Evolutionary conservation across 2,797 vertebrate species (phyloP).

Genomic region (Galago senegalensis): DNA sequence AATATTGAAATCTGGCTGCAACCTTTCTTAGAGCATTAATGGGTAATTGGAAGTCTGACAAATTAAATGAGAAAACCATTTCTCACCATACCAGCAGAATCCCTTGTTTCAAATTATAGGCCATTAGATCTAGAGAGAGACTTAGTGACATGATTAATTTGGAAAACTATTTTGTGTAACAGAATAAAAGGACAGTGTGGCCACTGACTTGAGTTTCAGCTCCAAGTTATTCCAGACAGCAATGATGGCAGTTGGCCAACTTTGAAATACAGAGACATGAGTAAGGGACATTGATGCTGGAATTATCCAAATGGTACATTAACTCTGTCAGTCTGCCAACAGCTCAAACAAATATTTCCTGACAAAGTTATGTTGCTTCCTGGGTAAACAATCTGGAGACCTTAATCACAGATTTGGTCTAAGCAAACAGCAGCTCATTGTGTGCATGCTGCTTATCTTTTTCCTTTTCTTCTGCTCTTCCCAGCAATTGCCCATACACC

Average conservation of each 20-base stretch:
- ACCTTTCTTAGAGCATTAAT: neutral
- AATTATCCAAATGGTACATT: neutral
- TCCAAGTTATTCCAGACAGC: constrained; percentile 6
- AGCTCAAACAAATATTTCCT: constrained; percentile 30
- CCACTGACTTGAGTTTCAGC: neutral
- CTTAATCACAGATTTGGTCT: neutral
- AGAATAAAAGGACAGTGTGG: constrained; percentile 19
- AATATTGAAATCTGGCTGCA: constrained; percentile 32
- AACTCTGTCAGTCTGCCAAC: neutral
- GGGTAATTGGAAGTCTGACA: constrained; percentile 37
- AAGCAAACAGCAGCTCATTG: neutral
- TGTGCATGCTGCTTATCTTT: neutral
- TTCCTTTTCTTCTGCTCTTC: neutral
- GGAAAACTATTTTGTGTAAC: constrained; percentile 59
- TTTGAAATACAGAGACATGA: neutral
- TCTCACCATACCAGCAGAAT: neutral
- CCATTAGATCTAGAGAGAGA: constrained; percentile 19
- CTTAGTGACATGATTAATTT: constrained; percentile 40
- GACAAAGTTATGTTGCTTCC: constrained; percentile 48
- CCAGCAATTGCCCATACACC: neutral
- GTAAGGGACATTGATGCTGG: neutral
- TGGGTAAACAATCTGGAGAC: constrained; percentile 24
- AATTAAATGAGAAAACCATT: constrained; percentile 60
- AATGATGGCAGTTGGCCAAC: neutral
- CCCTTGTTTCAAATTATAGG: constrained; percentile 33